Evolutionary conservation across 2,797 vertebrate genomes (phyloP), one percentile per base, ranked within the genome.

Genomic region (Halcyon smyrnensis): DNA sequence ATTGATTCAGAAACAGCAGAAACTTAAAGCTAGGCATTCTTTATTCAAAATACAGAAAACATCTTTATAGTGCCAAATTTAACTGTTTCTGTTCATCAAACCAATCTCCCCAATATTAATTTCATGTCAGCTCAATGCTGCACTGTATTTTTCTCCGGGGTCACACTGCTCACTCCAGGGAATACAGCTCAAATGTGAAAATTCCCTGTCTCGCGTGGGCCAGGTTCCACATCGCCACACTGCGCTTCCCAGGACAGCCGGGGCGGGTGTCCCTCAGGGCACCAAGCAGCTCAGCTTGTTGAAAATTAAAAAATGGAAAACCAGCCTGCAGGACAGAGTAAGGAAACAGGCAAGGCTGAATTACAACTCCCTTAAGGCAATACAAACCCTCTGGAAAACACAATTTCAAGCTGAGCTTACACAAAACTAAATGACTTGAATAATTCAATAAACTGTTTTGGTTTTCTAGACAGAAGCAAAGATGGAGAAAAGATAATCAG

Each of bases 361-460:
- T 95, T 93, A 93, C 88, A 89, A 15, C 56, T 93, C 91, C 90
- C 88, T 93, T 51, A 95, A 77, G 88, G 84, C 86, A 87, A 85
- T 30, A 79, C 63, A 91, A 64, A 85, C 83, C 84, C 83, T 76
- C 60, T 30, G 71, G 89, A 96, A 96, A 96, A 96, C 25, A 51
- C 67, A 84, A 67, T 96, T 95, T 92, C 91, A 91, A 80, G 65
- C 77, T 65, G 78, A 94, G 90, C 56, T 94, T 93, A 95, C 74
- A 84, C 53, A 62, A 90, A 96, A 94, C 74, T 89, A 96, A 97
- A 96, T 91, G 80, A 92, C 86, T 94, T 92, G 84, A 96, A 96
- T 91, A 97, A 96, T 96, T 95, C 95, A 95, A 94, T 93, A 95
- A 90, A 95, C 67, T 92, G 78, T 32, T 95, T 87, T 73, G 50